Evolutionary conservation across 2,113 vertebrate genomes (phyloP), one percentile per base, ranked within the genome.

Genomic region (Thomomys bottae): DNA sequence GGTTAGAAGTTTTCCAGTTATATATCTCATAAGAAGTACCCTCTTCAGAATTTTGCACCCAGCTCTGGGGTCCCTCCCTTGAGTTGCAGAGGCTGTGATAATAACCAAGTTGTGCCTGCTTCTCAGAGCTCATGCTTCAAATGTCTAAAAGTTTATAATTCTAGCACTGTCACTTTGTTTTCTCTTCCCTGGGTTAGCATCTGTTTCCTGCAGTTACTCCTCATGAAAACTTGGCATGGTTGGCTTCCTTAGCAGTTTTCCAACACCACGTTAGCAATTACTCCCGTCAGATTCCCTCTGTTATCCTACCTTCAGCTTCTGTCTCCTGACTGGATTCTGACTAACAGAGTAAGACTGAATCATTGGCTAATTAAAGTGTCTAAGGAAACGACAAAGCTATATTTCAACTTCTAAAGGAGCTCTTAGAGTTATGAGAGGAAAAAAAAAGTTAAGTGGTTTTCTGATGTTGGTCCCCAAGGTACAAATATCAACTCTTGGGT

Each of bases 401-500:
- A 93, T 83, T 94, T 93, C 61, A 76, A 66, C 77, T 85, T 89
- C 54, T 93, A 83, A 80, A 82, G 71, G 42, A 72, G 38, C 3
- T 21, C 32, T 83, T 71, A 79, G 32, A 68, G 36, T 85, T 83
- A 84, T 32, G 24, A 45, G 68, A 87, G 23, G 40, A 88, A 91
- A 70, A 88, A 91, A 70, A 54, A 83, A 59, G 12, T 80, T 73
- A 95, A 93, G 79, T 84, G 73, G 54, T 36, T 36, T 71, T 79
- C 68, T 91, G 45, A 66, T 87, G 18, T 87, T 54, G 38, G 10
- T 70, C 59, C 63, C 59, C 82, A 45, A 77, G 26, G n/a, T 26
- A 87, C 68, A 92, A 30, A 96, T 92, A 88, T 90, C 45, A 90
- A 59, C 7, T 86, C 63, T 90, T 92, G 32, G 21, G 23, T 63